Evolutionary conservation across 1,140 invertebrate genomes (phyloP).

Genomic region (Tetragonula clypearis): DNA sequence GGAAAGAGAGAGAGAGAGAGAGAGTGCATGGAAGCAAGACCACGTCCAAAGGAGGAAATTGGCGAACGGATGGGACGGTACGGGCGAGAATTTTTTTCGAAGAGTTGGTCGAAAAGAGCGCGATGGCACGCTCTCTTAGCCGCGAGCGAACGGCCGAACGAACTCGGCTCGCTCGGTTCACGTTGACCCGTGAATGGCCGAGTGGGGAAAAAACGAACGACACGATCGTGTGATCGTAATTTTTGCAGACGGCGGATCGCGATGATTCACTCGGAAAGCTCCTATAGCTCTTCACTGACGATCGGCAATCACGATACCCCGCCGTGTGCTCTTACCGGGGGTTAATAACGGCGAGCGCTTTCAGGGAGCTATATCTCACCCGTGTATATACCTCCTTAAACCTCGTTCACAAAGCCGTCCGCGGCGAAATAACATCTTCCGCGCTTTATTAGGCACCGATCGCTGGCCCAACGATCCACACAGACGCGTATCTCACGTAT

Average conservation of each 20-base stretch:
- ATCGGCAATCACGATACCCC: slow-evolving; percentile 67
- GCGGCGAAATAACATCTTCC: slow-evolving; percentile 55
- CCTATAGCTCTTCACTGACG: slow-evolving; percentile 59
- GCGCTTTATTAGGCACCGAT: slow-evolving; percentile 47
- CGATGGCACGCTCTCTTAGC: not conserved
- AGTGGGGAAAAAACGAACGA: slow-evolving; percentile 26
- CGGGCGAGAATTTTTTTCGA: not conserved
- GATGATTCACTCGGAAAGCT: slow-evolving; percentile 63
- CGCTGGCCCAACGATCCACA: not conserved
- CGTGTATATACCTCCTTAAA: slow-evolving; percentile 53
- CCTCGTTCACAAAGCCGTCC: slow-evolving; percentile 51
- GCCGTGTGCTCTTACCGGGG: slow-evolving; percentile 60
- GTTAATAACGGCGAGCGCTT: slow-evolving; percentile 68
- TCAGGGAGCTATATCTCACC: slow-evolving; percentile 68
- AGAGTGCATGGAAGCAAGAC: not conserved
- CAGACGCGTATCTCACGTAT: not conserved
- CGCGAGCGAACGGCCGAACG: no score
- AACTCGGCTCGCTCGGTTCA: not conserved
- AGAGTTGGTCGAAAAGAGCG: slow-evolving; percentile 7
- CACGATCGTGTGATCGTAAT: slow-evolving; percentile 63
- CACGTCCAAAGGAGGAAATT: slow-evolving; percentile 25
- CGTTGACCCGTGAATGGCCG: slow-evolving; percentile 20
- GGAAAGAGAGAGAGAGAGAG: not conserved
- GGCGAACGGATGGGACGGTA: slow-evolving; percentile 1
- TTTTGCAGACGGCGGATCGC: slow-evolving; percentile 61